phyloP scores from a whole-genome alignment of 2,888 invertebrate species.

The Catonia carolina region DNA sequence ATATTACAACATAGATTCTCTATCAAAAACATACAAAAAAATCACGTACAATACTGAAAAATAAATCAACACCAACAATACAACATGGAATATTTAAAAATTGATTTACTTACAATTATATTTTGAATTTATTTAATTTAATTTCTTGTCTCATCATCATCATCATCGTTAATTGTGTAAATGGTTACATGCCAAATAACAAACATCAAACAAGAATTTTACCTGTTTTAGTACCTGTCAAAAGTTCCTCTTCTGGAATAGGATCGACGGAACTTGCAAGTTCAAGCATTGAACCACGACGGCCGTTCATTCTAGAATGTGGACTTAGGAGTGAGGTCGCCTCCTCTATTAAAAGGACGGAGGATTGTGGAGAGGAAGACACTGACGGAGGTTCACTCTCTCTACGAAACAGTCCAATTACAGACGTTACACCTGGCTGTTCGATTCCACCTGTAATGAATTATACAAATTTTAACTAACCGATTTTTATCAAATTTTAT shows the following conservation, averaged over 20 bases:
- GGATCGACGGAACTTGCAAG: constrained; percentile 57
- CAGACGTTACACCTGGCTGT: constrained; percentile 77
- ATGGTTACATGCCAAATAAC: constrained; percentile 1
- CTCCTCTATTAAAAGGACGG: constrained; percentile 53
- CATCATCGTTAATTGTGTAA: too few relatives aligned
- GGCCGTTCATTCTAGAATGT: constrained; percentile 53
- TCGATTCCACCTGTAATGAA: constrained; percentile 77
- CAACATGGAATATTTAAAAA: too few relatives aligned
- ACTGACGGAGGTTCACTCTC: constrained; percentile 50
- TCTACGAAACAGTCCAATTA: constrained; percentile 81
- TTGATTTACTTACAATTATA: too few relatives aligned
- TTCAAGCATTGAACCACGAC: constrained; percentile 77
- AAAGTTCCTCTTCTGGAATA: constrained; percentile 61
- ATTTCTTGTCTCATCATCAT: too few relatives aligned
- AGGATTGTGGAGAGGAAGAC: constrained; percentile 24
- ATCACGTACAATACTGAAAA: too few relatives aligned
- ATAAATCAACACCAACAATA: too few relatives aligned
- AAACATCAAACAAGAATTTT: background rate
- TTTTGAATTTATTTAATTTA: too few relatives aligned
- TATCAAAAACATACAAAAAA: too few relatives aligned
- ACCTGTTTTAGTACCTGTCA: constrained; percentile 32
- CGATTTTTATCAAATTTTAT: too few relatives aligned
- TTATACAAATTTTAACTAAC: too few relatives aligned
- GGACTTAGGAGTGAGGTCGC: constrained; percentile 50
- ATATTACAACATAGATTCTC: too few relatives aligned